These are phyloP conservation scores for Charina bottae DNA, from an alignment of 2,113 vertebrate genomes.

Conservation along the genomic window DNA sequence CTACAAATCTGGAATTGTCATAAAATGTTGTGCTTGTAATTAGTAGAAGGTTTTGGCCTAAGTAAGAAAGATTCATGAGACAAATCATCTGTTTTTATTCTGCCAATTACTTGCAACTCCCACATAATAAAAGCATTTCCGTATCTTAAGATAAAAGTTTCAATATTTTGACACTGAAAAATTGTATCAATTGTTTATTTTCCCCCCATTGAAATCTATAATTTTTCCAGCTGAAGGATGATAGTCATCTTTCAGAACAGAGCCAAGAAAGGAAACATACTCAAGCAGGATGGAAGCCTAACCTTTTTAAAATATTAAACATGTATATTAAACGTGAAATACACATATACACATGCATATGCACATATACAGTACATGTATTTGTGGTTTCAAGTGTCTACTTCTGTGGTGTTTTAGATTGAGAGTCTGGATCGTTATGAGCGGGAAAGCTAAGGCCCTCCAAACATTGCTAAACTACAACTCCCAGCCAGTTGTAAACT, in stretches of 20 bases:
- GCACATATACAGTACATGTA: background rate
- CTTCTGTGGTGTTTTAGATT: background rate
- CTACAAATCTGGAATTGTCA: background rate
- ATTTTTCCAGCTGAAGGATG: conserved; percentile 33
- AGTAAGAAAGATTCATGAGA: background rate
- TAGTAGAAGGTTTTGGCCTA: conserved; percentile 4
- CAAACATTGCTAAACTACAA: background rate
- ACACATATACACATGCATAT: background rate
- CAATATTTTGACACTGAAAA: conserved; percentile 25
- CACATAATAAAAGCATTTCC: background rate
- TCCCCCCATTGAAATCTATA: conserved; percentile 8
- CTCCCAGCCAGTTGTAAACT: too few species aligned
- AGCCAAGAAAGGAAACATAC: conserved; percentile 28
- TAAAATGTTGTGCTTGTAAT: background rate
- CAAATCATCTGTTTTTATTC: background rate
- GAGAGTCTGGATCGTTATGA: background rate
- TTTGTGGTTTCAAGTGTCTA: background rate
- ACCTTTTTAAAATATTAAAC: conserved; percentile 17
- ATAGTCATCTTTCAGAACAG: conserved; percentile 23
- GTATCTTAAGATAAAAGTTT: conserved; percentile 3
- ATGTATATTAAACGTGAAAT: background rate
- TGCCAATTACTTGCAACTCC: background rate
- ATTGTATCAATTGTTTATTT: background rate
- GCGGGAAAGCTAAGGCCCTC: background rate
- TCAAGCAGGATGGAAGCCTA: conserved; percentile 20